Conservation (phyloP, 2,888 invertebrate genomes). For the Capitulum mitella region DNA sequence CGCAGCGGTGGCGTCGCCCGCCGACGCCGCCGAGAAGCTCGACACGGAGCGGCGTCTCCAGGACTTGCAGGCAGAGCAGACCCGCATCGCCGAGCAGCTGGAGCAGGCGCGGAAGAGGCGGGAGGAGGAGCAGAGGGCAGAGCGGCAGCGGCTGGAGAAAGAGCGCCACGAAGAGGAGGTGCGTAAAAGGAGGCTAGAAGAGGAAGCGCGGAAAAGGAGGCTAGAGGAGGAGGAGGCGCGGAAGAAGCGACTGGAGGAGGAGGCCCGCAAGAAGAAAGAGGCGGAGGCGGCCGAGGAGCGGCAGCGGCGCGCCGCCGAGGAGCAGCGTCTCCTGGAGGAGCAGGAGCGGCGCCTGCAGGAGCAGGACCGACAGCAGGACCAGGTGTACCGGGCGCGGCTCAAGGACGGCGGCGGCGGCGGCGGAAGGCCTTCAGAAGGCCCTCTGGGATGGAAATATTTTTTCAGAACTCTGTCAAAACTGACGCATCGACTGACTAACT, state of each 20-base stretch:
- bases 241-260: not conserved
- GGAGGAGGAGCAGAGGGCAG: too few relatives aligned
- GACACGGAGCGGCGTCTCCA: not conserved
- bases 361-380: not conserved
- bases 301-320: not conserved
- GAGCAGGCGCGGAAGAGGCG: too few relatives aligned
- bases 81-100: not conserved
- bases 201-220: too few relatives aligned
- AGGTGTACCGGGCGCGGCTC: not conserved
- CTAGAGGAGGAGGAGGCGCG: slow-evolving; percentile 9
- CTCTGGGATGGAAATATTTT: too few relatives aligned
- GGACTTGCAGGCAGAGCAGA: slow-evolving; percentile 6
- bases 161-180: too few relatives aligned
- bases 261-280: not conserved
- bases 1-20: not conserved
- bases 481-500: too few relatives aligned
- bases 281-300: not conserved
- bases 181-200: too few relatives aligned
- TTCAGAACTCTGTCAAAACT: too few relatives aligned
- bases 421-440: too few relatives aligned
- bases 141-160: too few relatives aligned
- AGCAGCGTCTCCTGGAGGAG: not conserved
- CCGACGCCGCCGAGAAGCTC: not conserved
- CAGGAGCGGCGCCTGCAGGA: not conserved
- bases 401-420: not conserved